phyloP scores from a whole-genome alignment of 2,797 vertebrate species.

The Microctenopoma stevenorrisi region DNA sequence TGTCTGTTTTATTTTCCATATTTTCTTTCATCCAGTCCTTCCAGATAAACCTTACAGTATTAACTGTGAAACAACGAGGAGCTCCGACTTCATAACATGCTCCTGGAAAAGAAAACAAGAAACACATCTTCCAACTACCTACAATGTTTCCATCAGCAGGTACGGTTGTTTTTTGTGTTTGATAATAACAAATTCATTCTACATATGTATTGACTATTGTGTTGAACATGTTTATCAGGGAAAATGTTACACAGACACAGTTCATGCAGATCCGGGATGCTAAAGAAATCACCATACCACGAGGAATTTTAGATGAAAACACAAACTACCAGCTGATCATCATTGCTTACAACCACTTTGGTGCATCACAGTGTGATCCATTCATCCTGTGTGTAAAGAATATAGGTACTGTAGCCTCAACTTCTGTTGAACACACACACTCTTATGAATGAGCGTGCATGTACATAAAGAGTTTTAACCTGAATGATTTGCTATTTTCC shows the following conservation, averaged over 20 bases:
- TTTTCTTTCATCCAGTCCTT: constrained; percentile 63
- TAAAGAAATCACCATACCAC: constrained; percentile 44
- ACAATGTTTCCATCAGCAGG: constrained; percentile 73
- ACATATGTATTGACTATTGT: not conserved
- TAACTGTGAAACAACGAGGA: constrained; percentile 66
- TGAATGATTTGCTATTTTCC: not conserved
- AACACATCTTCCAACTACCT: constrained; percentile 69
- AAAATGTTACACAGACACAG: constrained; percentile 50
- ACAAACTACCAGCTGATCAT: constrained; percentile 72
- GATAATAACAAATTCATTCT: not conserved
- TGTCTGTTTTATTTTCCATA: not conserved
- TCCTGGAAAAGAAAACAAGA: constrained; percentile 69
- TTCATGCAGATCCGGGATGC: constrained; percentile 1
- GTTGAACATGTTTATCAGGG: constrained; percentile 38
- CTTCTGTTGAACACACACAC: not conserved
- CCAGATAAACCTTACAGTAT: constrained; percentile 77
- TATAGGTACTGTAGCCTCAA: constrained; percentile 75
- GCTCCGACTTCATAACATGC: constrained; percentile 70
- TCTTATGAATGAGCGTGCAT: not conserved
- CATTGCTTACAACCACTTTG: constrained; percentile 84
- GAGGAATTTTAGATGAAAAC: constrained; percentile 47
- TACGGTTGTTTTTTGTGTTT: constrained; percentile 33
- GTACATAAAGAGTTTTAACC: not conserved
- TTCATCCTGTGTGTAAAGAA: constrained; percentile 74
- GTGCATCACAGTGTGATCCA: constrained; percentile 72